These are phyloP conservation scores for Thumatha senex DNA, from an alignment of 2,888 invertebrate species.

Conservation along the genomic window DNA sequence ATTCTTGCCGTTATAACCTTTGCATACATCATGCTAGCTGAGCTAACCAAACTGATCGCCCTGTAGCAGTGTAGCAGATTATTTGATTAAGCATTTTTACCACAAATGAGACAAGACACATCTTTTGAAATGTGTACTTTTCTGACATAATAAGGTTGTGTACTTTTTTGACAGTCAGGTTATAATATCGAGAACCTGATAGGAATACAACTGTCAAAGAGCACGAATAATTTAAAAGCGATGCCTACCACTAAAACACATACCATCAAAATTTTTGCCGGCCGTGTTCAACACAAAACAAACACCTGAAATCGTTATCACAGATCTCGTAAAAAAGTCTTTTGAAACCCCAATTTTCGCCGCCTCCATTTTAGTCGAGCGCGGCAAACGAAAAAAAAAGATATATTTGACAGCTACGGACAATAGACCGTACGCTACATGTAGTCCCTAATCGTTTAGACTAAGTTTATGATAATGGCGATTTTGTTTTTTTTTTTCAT, in stretches of 20 bases:
- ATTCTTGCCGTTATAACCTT: too few species aligned
- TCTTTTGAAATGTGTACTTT: too few species aligned
- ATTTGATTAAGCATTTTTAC: too few species aligned
- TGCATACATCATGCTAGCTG: too few species aligned
- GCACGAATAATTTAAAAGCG: neutral
- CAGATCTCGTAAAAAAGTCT: constrained; percentile 18
- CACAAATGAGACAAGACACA: too few species aligned
- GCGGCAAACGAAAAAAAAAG: constrained; percentile 38
- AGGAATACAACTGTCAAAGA: neutral
- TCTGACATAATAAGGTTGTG: too few species aligned
- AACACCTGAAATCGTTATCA: constrained; percentile 28
- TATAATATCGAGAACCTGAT: too few species aligned
- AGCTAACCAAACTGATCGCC: too few species aligned
- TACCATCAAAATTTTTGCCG: neutral
- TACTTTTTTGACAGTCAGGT: too few species aligned
- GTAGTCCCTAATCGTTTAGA: constrained; percentile 37
- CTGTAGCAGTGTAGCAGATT: too few species aligned
- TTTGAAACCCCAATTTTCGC: constrained; percentile 41
- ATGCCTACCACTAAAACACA: neutral
- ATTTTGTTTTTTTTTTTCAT: constrained; percentile 10
- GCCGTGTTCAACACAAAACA: constrained; percentile 23
- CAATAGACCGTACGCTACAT: constrained; percentile 63
- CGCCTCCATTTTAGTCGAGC: constrained; percentile 29
- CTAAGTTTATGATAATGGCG: constrained; percentile 29
- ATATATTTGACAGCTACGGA: constrained; percentile 72